phyloP scores from a whole-genome alignment of 2,113 vertebrate genomes.

The Morone saxatilis region DNA sequence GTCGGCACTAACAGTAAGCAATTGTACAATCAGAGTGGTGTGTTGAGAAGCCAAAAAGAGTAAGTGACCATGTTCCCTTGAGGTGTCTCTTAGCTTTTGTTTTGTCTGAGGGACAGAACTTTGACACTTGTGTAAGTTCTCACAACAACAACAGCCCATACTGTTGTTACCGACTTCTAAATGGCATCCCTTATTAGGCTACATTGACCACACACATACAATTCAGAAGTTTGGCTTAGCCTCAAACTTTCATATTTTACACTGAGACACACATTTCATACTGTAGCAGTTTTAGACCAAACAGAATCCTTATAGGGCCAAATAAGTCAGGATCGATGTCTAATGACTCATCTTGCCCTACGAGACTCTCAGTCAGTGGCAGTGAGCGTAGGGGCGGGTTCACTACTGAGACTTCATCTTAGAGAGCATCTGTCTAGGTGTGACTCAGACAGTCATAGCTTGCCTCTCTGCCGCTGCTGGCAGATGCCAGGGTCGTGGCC shows the following conservation, averaged over 20 bases:
- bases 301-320: constrained; percentile 28
- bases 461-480: constrained; percentile 42
- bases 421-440: constrained; percentile 73
- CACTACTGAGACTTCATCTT: constrained; percentile 47
- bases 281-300: constrained; percentile 10
- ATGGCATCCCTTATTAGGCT: constrained; percentile 1
- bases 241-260: constrained; percentile 18
- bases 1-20: not conserved
- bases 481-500: constrained; percentile 72
- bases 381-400: constrained; percentile 32
- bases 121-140: constrained; percentile 6
- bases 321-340: constrained; percentile 51
- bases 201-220: constrained; percentile 7
- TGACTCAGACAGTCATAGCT: constrained; percentile 50
- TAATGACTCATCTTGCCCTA: constrained; percentile 55
- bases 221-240: constrained; percentile 2
- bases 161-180: constrained; percentile 15
- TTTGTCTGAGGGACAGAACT: constrained; percentile 11
- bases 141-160: not conserved
- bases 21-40: not conserved
- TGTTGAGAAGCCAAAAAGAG: not conserved
- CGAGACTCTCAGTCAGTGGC: constrained; percentile 38
- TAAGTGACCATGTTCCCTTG: not conserved
- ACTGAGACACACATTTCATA: constrained; percentile 8
- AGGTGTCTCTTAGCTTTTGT: not conserved